Evolutionary conservation across 2,888 invertebrate species (phyloP).

Genomic region (Meghimatium bilineatum): DNA sequence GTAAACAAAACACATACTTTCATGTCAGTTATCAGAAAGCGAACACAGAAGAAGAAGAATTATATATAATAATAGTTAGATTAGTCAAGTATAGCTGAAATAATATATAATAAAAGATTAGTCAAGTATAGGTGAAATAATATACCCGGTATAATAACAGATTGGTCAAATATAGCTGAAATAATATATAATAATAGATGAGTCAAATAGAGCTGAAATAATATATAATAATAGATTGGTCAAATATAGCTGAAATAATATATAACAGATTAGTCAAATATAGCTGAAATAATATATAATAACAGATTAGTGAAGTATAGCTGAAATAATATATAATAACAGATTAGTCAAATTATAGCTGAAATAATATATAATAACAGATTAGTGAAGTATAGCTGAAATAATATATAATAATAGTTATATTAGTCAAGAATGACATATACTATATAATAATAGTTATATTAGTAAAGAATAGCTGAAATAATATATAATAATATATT

Average conservation of each 20-base stretch:
- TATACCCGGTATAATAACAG: not conserved
- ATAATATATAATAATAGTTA: not conserved
- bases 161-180: not conserved
- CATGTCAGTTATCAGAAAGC: too few relatives aligned
- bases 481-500: not conserved
- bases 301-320: not conserved
- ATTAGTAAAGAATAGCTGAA: not conserved
- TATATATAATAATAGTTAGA: too few relatives aligned
- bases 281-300: not conserved
- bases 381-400: not conserved
- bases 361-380: not conserved
- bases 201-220: too few relatives aligned
- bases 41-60: too few relatives aligned
- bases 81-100: not conserved
- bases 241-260: not conserved
- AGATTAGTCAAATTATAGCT: not conserved
- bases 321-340: not conserved
- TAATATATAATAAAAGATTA: not conserved
- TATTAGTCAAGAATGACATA: not conserved
- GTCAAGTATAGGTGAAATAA: too few relatives aligned
- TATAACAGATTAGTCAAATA: not conserved
- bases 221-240: not conserved
- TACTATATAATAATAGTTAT: too few relatives aligned
- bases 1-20: too few relatives aligned
- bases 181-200: not conserved